Evolutionary conservation across 2,888 invertebrate genomes (phyloP).

Genomic region (Tyria jacobaeae): DNA sequence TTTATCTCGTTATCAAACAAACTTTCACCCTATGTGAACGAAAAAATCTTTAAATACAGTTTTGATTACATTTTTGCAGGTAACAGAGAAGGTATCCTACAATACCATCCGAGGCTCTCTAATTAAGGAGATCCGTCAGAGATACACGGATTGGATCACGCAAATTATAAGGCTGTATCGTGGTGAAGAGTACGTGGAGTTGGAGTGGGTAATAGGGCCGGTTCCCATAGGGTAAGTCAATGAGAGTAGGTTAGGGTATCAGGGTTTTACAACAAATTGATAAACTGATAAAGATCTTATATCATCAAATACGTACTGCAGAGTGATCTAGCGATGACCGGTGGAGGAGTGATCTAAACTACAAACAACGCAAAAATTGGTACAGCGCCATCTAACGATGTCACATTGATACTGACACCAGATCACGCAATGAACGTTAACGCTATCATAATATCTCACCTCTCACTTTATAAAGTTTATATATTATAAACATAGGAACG

Average conservation of each 20-base stretch:
- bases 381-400: not conserved
- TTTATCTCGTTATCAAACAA: not conserved
- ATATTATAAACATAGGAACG: no score
- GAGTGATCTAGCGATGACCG: no score
- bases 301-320: no score
- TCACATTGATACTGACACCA: not conserved
- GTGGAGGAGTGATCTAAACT: not conserved
- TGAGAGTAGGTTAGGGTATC: not conserved
- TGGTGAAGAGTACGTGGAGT: slow-evolving; percentile 82
- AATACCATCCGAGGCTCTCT: slow-evolving; percentile 68
- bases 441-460: not conserved
- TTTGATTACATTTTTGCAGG: slow-evolving; percentile 47
- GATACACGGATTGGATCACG: slow-evolving; percentile 88
- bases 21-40: not conserved
- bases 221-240: slow-evolving; percentile 83
- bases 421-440: not conserved
- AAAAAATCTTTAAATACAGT: no score
- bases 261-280: no score
- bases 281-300: no score
- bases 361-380: not conserved
- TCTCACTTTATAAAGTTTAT: no score
- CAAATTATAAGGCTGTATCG: slow-evolving; percentile 87
- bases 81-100: slow-evolving; percentile 65
- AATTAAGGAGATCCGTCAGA: slow-evolving; percentile 88
- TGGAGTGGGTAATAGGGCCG: slow-evolving; percentile 89